These are phyloP conservation scores for Syngnathus rostellatus DNA, from an alignment of 2,797 vertebrate species.

Conservation along the genomic window DNA sequence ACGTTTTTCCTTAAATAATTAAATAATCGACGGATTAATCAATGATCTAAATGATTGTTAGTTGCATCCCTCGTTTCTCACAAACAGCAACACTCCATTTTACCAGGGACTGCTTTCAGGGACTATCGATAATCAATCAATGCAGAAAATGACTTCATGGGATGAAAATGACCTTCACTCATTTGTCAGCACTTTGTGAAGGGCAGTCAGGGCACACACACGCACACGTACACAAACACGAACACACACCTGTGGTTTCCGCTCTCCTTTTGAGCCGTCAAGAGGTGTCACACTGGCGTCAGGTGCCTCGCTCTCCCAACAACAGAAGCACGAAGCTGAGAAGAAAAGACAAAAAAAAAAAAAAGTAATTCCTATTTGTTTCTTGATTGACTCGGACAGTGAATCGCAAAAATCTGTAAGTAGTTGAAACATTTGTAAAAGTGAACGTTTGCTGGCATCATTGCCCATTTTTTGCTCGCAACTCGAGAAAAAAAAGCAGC, in stretches of 20 bases:
- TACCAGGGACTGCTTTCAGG: background rate
- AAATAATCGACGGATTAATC: background rate
- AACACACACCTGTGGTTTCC: constrained; percentile 47
- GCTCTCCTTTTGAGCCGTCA: constrained; percentile 34
- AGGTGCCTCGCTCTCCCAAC: constrained; percentile 50
- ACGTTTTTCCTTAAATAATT: too few species aligned
- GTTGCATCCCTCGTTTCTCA: too few species aligned
- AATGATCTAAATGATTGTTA: too few species aligned
- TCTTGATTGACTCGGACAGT: too few species aligned
- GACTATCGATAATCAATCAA: background rate
- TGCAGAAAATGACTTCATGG: background rate
- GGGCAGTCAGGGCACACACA: background rate
- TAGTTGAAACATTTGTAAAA: too few species aligned
- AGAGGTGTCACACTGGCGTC: constrained; percentile 40
- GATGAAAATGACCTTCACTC: background rate
- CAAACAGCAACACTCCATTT: background rate
- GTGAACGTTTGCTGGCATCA: too few species aligned
- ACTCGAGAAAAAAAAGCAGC: too few species aligned
- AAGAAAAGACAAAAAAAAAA: constrained; percentile 17
- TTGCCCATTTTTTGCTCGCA: too few species aligned
- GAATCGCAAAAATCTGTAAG: too few species aligned
- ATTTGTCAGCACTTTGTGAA: background rate
- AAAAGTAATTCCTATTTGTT: constrained; percentile 1
- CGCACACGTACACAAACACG: constrained; percentile 27
- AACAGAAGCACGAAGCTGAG: constrained; percentile 47